phyloP scores from a whole-genome alignment of 2,113 vertebrate genomes.

The Haemorhous mexicanus region DNA sequence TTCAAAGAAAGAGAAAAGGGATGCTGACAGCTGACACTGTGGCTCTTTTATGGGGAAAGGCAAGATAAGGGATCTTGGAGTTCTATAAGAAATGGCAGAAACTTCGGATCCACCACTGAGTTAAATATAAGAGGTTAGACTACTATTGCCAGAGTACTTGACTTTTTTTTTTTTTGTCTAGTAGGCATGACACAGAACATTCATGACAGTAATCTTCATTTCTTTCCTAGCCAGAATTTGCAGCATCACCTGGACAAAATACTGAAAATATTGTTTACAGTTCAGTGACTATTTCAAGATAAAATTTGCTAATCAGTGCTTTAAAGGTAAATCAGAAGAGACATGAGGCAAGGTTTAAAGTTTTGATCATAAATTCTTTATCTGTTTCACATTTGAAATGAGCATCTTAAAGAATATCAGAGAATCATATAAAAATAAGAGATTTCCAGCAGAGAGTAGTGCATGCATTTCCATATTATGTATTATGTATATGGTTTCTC shows the following conservation, averaged over 20 bases:
- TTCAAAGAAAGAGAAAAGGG: slow-evolving; percentile 13
- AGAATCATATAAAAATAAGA: slow-evolving; percentile 6
- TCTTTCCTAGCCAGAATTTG: neutral
- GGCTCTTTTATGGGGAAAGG: neutral
- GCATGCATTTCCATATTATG: slow-evolving; percentile 24
- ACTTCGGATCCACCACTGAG: neutral
- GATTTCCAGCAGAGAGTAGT: neutral
- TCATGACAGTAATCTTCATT: neutral
- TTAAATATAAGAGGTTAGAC: neutral
- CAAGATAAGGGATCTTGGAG: neutral
- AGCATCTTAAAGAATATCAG: slow-evolving; percentile 14
- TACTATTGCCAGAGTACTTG: neutral
- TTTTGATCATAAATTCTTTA: slow-evolving; percentile 29
- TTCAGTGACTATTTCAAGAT: neutral
- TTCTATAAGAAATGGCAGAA: neutral
- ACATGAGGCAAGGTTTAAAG: neutral
- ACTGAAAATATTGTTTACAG: neutral
- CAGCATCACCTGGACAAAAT: neutral
- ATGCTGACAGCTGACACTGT: neutral
- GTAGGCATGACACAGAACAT: neutral
- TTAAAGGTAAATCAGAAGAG: neutral
- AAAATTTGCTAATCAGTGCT: neutral
- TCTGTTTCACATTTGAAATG: slow-evolving; percentile 27
- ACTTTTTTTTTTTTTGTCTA: neutral
- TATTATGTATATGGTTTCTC: neutral